Percentiles rank a stretch among this genome's conserved stretches.
Conservation (phyloP, 2,888 invertebrate species). For the Tetranychus truncatus region DNA sequence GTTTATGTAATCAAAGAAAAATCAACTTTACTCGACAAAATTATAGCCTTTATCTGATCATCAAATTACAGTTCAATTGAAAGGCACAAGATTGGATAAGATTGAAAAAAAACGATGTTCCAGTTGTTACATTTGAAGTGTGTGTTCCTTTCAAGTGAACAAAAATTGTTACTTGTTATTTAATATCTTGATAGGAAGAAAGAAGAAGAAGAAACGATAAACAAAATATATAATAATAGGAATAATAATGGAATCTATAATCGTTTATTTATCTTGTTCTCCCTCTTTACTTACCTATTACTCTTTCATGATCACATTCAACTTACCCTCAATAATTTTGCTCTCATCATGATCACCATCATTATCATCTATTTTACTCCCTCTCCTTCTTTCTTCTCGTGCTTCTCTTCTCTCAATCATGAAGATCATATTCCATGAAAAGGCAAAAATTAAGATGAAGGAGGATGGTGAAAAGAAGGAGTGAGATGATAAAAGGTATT, state of each 20-base stretch:
- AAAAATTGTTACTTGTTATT: too few species aligned
- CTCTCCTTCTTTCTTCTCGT: neutral
- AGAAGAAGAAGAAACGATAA: too few species aligned
- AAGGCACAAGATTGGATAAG: too few species aligned
- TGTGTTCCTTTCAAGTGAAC: too few species aligned
- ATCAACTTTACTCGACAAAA: neutral
- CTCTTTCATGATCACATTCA: neutral
- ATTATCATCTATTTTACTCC: constrained; percentile 4
- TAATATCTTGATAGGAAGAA: too few species aligned
- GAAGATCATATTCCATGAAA: neutral
- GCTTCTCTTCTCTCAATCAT: neutral
- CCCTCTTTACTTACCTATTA: neutral
- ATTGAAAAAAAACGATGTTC: too few species aligned
- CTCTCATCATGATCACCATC: neutral
- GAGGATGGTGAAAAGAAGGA: neutral
- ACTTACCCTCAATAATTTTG: too few species aligned
- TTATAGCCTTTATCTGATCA: too few species aligned
- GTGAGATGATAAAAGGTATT: neutral
- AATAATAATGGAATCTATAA: neutral
- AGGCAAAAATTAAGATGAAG: neutral
- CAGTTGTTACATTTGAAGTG: too few species aligned
- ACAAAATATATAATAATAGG: neutral
- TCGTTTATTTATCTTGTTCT: neutral
- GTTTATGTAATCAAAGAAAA: neutral
- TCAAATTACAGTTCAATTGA: too few species aligned